Evolutionary conservation across 2,797 vertebrate genomes (phyloP), one percentile per base, ranked within the genome.

Genomic region (Enteromius radiatus): DNA sequence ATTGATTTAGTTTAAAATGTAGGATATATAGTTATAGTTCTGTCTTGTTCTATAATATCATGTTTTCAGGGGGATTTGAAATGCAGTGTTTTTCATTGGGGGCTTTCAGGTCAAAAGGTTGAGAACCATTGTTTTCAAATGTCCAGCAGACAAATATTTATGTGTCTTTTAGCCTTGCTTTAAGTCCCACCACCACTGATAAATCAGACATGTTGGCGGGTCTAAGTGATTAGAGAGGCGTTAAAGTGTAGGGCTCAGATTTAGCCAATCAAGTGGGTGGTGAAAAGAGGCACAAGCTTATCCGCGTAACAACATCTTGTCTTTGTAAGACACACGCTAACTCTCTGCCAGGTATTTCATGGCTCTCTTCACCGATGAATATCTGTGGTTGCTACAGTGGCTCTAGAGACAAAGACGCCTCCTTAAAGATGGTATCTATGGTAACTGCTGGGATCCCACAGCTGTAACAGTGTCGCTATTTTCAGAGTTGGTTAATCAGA

Each of bases 391-490:
- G 61, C 76, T 41, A 69, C 41, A 1, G 52, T 86, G 64, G 83
- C 84, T 83, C 74, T 70, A 15, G 68, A 52, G 65, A 75, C 64
- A 82, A 78, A 78, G 33, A 80, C 76, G 65, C 82, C 47, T 78
- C 26, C 68, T 28, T 75, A 80, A 56, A 78, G 26, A 78, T 38
- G 78, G 88, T 87, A 81, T 85, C 87, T 83, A 87, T 89, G 81
- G 87, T 64, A 89, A 87, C 85, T 61, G 83, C 74, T 54, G 78
- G 73, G 63, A 83, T 36, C 68, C 75, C 74, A 69, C 74, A 68
- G 79, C 73, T 78, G 59, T 81, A 71, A 75, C n/a, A 54, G 47
- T 56, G 49, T 38, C 26, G 28, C 45, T 87, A 83, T 86, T 84
- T 85, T 45, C 49, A 83, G 74, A 31, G 65, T 78, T 80, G 77